Conservation (phyloP, 2,797 vertebrate species). For the Leptoclinus maculatus region DNA sequence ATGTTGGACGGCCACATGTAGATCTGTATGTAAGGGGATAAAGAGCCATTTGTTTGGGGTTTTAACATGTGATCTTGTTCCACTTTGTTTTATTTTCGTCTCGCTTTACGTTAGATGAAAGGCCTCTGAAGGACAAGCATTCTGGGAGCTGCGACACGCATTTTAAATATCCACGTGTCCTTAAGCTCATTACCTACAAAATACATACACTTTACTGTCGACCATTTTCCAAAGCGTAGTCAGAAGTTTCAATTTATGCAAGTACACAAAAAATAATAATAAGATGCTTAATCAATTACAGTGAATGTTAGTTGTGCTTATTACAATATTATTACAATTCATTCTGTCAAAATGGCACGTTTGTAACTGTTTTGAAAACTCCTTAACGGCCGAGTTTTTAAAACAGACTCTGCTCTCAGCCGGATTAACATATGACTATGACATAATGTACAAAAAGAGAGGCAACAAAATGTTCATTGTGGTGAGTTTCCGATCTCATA, state of each 20-base stretch:
- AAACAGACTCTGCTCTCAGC: constrained; percentile 39
- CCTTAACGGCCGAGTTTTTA: constrained; percentile 34
- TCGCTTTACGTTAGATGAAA: constrained; percentile 11
- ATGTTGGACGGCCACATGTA: constrained; percentile 25
- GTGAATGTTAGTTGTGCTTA: background rate
- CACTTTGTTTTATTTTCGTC: constrained; percentile 27
- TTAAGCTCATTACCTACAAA: constrained; percentile 3
- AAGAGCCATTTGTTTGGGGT: constrained; percentile 62
- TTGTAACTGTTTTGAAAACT: constrained; percentile 7
- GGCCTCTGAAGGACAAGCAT: constrained; percentile 14
- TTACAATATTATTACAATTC: background rate
- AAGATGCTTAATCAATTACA: background rate
- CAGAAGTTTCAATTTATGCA: background rate
- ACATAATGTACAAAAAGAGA: constrained; percentile 47
- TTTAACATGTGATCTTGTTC: constrained; percentile 55
- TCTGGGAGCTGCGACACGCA: background rate
- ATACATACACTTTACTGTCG: background rate
- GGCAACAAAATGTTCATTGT: constrained; percentile 52
- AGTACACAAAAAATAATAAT: background rate
- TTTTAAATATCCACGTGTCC: constrained; percentile 4
- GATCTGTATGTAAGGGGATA: constrained; percentile 43
- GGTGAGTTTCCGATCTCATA: constrained; percentile 23
- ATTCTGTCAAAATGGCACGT: constrained; percentile 15
- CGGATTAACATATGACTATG: constrained; percentile 60
- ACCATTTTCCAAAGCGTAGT: background rate